phyloP scores from a whole-genome alignment of 2,888 invertebrate genomes.

The Troides oblongomaculatus region DNA sequence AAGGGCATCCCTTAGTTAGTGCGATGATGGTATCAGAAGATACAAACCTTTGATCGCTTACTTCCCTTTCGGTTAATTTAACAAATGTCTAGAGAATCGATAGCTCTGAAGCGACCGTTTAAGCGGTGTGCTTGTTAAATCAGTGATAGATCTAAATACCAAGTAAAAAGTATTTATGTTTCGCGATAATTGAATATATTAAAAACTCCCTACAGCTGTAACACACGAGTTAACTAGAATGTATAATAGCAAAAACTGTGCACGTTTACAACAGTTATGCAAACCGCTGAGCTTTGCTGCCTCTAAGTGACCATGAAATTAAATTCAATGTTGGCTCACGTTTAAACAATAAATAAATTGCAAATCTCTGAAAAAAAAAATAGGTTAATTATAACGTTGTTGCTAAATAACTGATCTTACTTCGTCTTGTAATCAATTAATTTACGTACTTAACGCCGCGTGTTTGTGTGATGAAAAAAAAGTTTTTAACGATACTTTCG shows the following conservation, averaged over 20 bases:
- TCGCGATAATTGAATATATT: constrained; percentile 4
- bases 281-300: constrained; percentile 19
- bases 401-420: constrained; percentile 7
- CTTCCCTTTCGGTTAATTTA: too few species aligned
- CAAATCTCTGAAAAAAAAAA: constrained; percentile 10
- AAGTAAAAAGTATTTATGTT: neutral
- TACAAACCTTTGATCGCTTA: too few species aligned
- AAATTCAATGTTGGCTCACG: constrained; percentile 45
- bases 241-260: constrained; percentile 10
- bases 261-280: constrained; percentile 23
- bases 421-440: constrained; percentile 6
- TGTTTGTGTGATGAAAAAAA: too few species aligned
- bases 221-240: constrained; percentile 8
- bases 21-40: too few species aligned
- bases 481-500: too few species aligned
- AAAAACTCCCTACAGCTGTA: constrained; percentile 1
- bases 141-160: too few species aligned
- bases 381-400: constrained; percentile 21
- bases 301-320: constrained; percentile 64
- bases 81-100: too few species aligned
- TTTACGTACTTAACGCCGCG: neutral
- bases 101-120: too few species aligned
- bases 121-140: too few species aligned
- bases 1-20: too few species aligned
- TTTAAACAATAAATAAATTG: constrained; percentile 20